Evolutionary conservation across 2,113 vertebrate genomes (phyloP), one percentile per base, ranked within the genome.

Genomic region (Hyperoodon ampullatus): DNA sequence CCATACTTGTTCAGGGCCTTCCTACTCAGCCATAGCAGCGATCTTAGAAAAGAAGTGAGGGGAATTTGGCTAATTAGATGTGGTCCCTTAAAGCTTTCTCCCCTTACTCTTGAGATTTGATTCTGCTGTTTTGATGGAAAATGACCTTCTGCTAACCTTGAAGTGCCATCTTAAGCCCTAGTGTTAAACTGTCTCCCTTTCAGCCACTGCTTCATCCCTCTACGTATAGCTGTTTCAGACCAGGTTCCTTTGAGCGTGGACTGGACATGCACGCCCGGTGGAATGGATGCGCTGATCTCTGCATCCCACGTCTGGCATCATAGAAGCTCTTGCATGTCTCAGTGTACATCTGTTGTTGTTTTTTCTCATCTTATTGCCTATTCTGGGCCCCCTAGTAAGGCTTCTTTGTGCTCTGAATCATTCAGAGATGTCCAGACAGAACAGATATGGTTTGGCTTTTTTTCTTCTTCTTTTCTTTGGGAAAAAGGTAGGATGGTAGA

Each of bases 131-230:
- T 47, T 85, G 35, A 75, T 88, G 90, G 74, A 55, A 81, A 83
- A 5, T 84, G 26, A 96, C 96, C 90, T 98, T 98, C 83, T 95
- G 84, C 89, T 98, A 95, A 96, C 97, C 97, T 98, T 98, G 97
- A 95, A 95, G 97, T 96, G 90, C 97, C 93, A 88, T 95, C 80
- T 66, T 96, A 96, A 98, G 97, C 97, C 72, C 1, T 84, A 72
- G 97, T 97, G 90, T 98, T 98, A 97, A 97, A 96, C 85, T 13
- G 23, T 60, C 95, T 98, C 95, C 77, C 95, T 98, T 98, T 98
- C 98, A 99, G 97, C 96, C 94, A 44, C 75, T 35, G n/a, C 95
- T 98, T 97, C 88, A 90, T 98, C 92, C 94, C 95, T 97, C 94
- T 71, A 28, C 60, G 95, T 88, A 81, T 83, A 96, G 96, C 97